Evolutionary conservation across 2,797 vertebrate genomes (phyloP).

Genomic region (Rhadinocentrus ornatus): DNA sequence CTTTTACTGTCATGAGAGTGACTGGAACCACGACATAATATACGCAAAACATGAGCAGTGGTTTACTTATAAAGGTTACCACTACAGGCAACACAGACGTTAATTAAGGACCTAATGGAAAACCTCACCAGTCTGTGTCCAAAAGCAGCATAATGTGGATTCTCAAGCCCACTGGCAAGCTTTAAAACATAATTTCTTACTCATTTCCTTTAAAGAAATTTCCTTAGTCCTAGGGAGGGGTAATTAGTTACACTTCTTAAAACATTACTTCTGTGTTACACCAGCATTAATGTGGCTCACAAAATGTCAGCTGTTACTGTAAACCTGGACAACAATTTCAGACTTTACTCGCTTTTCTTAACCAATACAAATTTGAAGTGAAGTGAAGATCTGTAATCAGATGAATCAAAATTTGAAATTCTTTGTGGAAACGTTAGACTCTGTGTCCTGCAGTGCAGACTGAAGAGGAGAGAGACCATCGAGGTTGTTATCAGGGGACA

Average conservation of each 20-base stretch:
- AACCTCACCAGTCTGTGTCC: constrained; percentile 21
- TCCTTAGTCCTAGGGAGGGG: constrained; percentile 23
- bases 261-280: constrained; percentile 19
- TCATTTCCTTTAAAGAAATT: constrained; percentile 39
- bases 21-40: constrained; percentile 6
- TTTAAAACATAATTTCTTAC: constrained; percentile 39
- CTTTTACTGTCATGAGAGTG: background rate
- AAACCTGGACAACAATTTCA: background rate
- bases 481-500: too few relatives aligned
- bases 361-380: background rate
- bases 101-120: constrained; percentile 52
- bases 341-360: too few relatives aligned
- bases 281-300: too few relatives aligned
- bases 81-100: constrained; percentile 40
- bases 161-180: constrained; percentile 26
- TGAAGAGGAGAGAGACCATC: too few relatives aligned
- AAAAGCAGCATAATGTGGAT: constrained; percentile 34
- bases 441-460: too few relatives aligned
- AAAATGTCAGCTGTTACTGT: background rate
- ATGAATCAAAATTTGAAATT: too few relatives aligned
- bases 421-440: too few relatives aligned
- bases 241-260: constrained; percentile 20
- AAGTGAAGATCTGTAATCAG: too few relatives aligned
- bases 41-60: constrained; percentile 1
- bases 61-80: constrained; percentile 39